Evolutionary conservation across 2,797 vertebrate species (phyloP).

Genomic region (Fringilla coelebs): DNA sequence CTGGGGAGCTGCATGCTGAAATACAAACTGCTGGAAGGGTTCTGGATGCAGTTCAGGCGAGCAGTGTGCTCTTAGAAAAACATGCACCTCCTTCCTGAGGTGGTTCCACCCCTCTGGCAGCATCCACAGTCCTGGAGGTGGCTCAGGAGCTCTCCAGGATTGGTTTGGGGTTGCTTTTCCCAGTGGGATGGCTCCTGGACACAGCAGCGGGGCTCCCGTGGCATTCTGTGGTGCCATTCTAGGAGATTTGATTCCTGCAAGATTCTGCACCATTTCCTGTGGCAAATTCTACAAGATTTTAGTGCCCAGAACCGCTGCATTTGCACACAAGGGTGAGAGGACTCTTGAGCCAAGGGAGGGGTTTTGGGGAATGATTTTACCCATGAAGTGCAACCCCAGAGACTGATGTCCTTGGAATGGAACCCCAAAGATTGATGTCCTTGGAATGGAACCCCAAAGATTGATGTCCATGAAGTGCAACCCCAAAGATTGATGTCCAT

Average conservation of each 20-base stretch:
- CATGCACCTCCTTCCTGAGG: neutral
- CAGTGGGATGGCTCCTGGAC: neutral
- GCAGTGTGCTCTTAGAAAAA: neutral
- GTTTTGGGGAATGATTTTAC: neutral
- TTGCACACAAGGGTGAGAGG: neutral
- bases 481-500: neutral
- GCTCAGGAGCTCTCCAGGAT: neutral
- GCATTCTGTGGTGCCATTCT: neutral
- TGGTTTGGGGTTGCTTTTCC: neutral
- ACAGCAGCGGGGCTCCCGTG: rapidly evolving
- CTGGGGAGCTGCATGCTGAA: neutral
- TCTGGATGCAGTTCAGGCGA: neutral
- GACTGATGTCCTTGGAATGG: too few species aligned
- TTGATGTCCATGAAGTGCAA: rapidly evolving
- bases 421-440: too few species aligned
- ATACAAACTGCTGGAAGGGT: neutral
- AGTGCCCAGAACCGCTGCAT: neutral
- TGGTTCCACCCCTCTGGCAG: rapidly evolving
- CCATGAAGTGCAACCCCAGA: neutral
- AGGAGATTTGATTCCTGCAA: neutral
- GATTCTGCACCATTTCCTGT: neutral
- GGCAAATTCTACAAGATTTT: neutral
- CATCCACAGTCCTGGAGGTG: neutral
- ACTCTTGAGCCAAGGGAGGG: neutral
- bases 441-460: neutral